Evolutionary conservation across 2,797 vertebrate genomes (phyloP), one percentile per base, ranked within the genome.

Genomic region (Microctenopoma stevenorrisi): DNA sequence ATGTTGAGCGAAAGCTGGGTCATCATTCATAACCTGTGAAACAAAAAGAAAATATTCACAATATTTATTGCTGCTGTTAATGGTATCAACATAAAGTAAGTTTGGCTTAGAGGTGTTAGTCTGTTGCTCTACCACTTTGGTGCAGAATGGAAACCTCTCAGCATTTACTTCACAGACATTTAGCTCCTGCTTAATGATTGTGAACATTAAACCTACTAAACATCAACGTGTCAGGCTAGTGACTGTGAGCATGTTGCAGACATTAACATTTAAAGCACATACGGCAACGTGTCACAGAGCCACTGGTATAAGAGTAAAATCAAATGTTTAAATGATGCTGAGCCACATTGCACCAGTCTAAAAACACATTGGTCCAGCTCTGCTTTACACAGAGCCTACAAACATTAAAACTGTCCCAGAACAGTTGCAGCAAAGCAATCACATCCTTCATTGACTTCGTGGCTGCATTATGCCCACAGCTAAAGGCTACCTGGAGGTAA

Each of bases 381-480:
- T 60, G 28, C 54, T 74, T 69, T 4, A 6, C 57, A 58, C 56
- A 48, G 40, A 80, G 48, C 61, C 2, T 3, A 62, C 26, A 75
- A 44, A 51, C 61, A 74, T 42, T 65, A 76, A 67, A 81, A 64
- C 25, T 48, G 46, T 49, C 43, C 52, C 7, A 47, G 47, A 71
- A 70, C 68, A 64, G 65, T 65, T 28, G 57, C 80, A 30, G 71
- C 61, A 64, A 76, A 74, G 68, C 64, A 80, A 72, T 85, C 81
- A 75, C 14, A 28, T 68, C 74, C 57, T 1, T 47, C 68, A 64
- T 58, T 86, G 85, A 88, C 79, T 81, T 73, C 69, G 76, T 79
- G 83, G 90, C 79, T 88, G 82, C 75, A 33, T 13, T 55, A 66
- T 42, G 75, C 72, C 35, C 42, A 83, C 84, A 86, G 78, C 79